Evolutionary conservation across 1,140 invertebrate species (phyloP).

Genomic region (Aleiodes sp.): DNA sequence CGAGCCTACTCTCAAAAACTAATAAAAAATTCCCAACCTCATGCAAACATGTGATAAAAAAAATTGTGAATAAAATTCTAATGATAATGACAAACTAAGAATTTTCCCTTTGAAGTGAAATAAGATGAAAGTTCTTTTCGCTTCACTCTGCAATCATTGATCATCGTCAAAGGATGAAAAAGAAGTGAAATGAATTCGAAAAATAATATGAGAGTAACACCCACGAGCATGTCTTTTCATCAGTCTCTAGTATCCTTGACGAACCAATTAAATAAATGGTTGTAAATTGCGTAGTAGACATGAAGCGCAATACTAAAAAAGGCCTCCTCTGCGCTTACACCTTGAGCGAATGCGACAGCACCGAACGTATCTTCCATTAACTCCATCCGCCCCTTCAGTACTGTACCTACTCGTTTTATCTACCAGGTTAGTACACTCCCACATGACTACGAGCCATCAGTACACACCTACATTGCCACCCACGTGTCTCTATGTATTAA

Average conservation of each 20-base stretch:
- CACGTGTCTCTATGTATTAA: no score
- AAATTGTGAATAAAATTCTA: no score
- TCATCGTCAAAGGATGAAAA: constrained; percentile 17
- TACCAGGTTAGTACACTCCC: no score
- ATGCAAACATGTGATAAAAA: no score
- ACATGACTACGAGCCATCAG: no score
- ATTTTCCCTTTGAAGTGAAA: neutral
- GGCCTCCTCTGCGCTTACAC: no score
- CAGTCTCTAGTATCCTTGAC: constrained; percentile 37
- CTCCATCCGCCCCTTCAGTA: constrained; percentile 10
- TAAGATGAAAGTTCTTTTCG: constrained; percentile 13
- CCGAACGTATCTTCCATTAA: constrained; percentile 52
- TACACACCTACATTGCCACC: no score
- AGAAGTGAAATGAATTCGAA: neutral
- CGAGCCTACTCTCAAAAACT: no score
- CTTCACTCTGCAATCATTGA: constrained; percentile 21
- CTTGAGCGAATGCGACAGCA: constrained; percentile 24
- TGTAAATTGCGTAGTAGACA: constrained; percentile 43
- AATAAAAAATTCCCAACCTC: no score
- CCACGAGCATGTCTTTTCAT: constrained; percentile 37
- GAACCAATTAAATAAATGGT: constrained; percentile 54
- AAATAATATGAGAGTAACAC: neutral
- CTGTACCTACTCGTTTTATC: no score
- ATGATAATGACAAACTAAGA: no score
- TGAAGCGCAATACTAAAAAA: neutral